Evolutionary conservation across 2,113 vertebrate species (phyloP).

Genomic region (mouse (Mus musculus)): GRCm39 chr2:162192501-162193000

Average conservation of each 20-base stretch:
- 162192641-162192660: background rate
- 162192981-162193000: no score
- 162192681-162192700: background rate
- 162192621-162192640: background rate
- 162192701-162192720: rapidly evolving
- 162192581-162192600: rapidly evolving
- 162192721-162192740: background rate
- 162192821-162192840: background rate
- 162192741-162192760: no score
- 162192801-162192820: background rate
- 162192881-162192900: background rate
- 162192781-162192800: background rate
- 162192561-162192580: background rate
- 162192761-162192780: background rate
- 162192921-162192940: background rate
- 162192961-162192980: background rate
- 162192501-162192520: background rate
- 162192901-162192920: background rate
- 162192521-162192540: background rate
- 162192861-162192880: background rate
- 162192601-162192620: background rate
- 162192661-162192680: background rate
- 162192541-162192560: background rate
- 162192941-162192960: background rate
- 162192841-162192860: background rate